Percentiles rank a stretch among this genome's conserved stretches.
phyloP scores from a whole-genome alignment of 2,797 vertebrate species.

The Ceryle rudis region DNA sequence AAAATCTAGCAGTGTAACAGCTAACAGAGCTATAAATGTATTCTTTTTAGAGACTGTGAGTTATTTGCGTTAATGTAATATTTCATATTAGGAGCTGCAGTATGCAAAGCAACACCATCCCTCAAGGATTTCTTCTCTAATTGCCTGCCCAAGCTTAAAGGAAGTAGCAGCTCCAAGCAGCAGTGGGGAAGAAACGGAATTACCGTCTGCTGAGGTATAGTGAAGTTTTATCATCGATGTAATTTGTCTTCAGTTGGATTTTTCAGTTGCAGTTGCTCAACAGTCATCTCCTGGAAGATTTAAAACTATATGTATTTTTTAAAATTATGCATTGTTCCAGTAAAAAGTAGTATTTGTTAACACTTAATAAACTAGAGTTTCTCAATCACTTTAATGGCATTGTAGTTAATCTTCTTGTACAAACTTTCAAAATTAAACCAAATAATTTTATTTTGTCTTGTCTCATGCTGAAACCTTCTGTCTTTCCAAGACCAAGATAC shows the following conservation, averaged over 20 bases:
- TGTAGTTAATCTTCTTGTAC: not conserved
- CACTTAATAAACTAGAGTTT: not conserved
- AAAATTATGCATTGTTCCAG: not conserved
- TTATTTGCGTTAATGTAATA: not conserved
- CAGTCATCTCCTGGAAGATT: not conserved
- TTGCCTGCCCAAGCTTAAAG: not conserved
- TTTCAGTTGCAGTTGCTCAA: not conserved
- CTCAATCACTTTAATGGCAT: not conserved
- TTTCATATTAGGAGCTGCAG: constrained; percentile 78
- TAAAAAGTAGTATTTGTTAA: not conserved
- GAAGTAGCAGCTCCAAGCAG: not conserved
- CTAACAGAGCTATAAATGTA: not conserved
- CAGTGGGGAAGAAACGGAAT: not conserved
- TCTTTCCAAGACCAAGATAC: not conserved
- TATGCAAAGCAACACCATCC: constrained; percentile 64
- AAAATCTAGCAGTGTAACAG: not conserved
- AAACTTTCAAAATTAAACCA: not conserved
- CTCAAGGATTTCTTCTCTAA: not conserved
- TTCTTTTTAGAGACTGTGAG: not conserved
- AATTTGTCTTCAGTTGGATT: not conserved
- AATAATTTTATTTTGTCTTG: not conserved
- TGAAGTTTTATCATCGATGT: not conserved
- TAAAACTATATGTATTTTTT: not conserved
- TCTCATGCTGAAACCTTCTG: not conserved
- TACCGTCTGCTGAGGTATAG: constrained; percentile 1